phyloP scores from a whole-genome alignment of 1,140 invertebrate genomes.

The Dreissena rostriformis region DNA sequence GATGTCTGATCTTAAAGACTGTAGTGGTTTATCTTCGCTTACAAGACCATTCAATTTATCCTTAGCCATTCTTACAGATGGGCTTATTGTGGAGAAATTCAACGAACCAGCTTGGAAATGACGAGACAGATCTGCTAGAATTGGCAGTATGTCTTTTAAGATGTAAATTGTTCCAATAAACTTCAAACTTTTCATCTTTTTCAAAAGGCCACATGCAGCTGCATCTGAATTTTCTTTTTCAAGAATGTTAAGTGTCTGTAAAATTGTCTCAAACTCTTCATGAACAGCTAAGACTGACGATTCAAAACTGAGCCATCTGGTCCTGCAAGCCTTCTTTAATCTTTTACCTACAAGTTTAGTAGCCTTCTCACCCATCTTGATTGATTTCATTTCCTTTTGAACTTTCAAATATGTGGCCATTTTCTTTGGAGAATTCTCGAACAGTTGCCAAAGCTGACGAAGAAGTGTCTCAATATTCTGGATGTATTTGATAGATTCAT shows the following conservation, averaged over 20 bases:
- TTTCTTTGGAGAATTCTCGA: constrained; percentile 55
- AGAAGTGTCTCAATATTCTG: constrained; percentile 39
- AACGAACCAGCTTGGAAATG: neutral
- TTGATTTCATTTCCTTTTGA: constrained; percentile 13
- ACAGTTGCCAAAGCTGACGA: constrained; percentile 47
- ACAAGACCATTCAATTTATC: neutral
- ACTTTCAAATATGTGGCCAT: constrained; percentile 38
- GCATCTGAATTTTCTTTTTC: constrained; percentile 10
- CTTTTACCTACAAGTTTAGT: constrained; percentile 20
- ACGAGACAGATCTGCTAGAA: neutral
- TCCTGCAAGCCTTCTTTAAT: constrained; percentile 54
- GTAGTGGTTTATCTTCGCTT: neutral
- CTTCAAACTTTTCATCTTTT: constrained; percentile 1
- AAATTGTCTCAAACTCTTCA: constrained; percentile 11
- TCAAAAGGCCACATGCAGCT: constrained; percentile 11
- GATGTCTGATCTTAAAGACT: neutral
- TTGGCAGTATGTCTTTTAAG: neutral
- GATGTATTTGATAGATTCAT: constrained; percentile 34
- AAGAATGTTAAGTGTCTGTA: neutral
- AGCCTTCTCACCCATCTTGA: neutral
- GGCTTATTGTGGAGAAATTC: constrained; percentile 3
- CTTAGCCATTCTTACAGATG: neutral
- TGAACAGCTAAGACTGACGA: constrained; percentile 21
- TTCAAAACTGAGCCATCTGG: constrained; percentile 52
- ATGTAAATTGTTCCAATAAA: constrained; percentile 15